Base-by-base conservation (phyloP, 2,797 vertebrate genomes). In the Cossypha dichroa region DNA sequence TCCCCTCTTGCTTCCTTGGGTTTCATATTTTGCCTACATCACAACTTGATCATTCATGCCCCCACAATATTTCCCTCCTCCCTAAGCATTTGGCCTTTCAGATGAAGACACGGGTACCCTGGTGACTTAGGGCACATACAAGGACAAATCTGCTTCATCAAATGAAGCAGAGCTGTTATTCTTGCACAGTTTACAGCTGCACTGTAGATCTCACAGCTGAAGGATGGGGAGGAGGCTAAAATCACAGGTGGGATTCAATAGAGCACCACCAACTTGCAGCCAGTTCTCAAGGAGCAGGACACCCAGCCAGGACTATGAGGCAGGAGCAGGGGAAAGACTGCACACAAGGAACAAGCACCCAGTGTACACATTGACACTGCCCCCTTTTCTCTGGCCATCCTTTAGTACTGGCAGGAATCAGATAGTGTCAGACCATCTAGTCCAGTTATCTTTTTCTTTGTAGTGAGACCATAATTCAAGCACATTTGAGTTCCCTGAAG, bases 331-430 rank as follows among this genome's bases (percentile, higher is more conserved):
- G 15, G 17, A 20, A 73, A 80, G 40, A 7, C 41, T 73, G 15
- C 33, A 73, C 1, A 1, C 17, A 13, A 18, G 49, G 29, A 90
- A 41, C 0, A 0, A 85, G 38, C 2, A 38, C 7, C 13, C 54
- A 69, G 1, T 2, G 7, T n/a, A 43, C 13, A n/a, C 26, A 17
- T 1, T 9, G 7, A 34, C 26, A 36, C 23, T 38, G 11, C 7
- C 33, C 11, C 16, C 13, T 48, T 78, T 80, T 70, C 60, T 77
- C n/a, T 13, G 22, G 15, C 19, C 49, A 72, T 31, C 28, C 38
- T 43, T 59, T 29, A n/a, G 16, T 12, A 25, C 46, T 34, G 15
- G 9, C 26, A 72, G n/a, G 21, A 33, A 41, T 34, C 14, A 52
- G 31, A 20, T 34, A 17, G 48, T 28, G 26, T 49, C 48, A 49